Percentiles rank a stretch among this genome's conserved stretches.
These are phyloP conservation scores for Podotricha telesiphe DNA, from an alignment of 2,888 invertebrate genomes.

Conservation along the genomic window DNA sequence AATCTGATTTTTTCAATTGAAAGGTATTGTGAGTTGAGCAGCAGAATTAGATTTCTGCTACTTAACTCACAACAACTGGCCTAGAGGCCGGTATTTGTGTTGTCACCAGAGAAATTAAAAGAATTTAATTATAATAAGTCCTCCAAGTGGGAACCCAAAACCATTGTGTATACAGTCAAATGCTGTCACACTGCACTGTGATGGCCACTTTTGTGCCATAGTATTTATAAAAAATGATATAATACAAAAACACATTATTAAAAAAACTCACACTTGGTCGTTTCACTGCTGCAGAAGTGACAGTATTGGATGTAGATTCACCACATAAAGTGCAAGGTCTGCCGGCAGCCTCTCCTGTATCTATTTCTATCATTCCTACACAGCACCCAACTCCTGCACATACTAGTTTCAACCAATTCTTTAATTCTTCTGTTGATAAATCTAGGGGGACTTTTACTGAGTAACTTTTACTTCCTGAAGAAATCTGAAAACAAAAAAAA, in stretches of 20 bases:
- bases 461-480: conserved; percentile 74
- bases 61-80: no score
- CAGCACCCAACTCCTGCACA: conserved; percentile 82
- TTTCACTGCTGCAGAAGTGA: conserved; percentile 62
- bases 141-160: no score
- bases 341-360: conserved; percentile 70
- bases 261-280: conserved; percentile 65
- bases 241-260: neutral
- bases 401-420: conserved; percentile 79
- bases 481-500: conserved; percentile 58
- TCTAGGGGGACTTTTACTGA: conserved; percentile 84
- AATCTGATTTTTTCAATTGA: no score
- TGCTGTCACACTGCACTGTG: no score
- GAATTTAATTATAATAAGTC: no score
- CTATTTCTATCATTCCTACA: conserved; percentile 81
- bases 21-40: no score
- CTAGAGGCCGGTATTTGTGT: no score
- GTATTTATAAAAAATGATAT: neutral
- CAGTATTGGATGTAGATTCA: conserved; percentile 68
- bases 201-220: no score
- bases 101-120: no score
- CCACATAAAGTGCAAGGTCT: conserved; percentile 74
- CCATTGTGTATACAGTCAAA: no score
- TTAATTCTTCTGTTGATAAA: conserved; percentile 71
- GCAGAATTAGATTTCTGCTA: no score